phyloP scores from a whole-genome alignment of 2,113 vertebrate genomes.

The Eulemur macaco region DNA sequence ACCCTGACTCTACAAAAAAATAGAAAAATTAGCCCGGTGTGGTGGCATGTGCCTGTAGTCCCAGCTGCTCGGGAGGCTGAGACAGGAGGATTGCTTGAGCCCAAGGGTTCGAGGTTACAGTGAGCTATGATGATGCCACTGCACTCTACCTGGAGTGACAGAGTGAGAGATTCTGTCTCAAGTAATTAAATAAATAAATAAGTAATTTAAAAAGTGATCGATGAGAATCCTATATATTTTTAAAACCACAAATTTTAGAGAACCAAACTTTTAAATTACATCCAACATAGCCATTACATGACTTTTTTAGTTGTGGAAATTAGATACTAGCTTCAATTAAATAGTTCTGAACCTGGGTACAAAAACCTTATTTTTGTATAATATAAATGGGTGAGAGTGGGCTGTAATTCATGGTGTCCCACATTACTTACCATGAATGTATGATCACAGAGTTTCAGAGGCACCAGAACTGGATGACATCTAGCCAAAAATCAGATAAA shows the following conservation, averaged over 20 bases:
- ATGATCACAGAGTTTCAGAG: neutral
- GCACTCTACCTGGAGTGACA: no score
- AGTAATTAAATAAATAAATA: no score
- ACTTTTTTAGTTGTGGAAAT: conserved; percentile 8
- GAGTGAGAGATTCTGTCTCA: no score
- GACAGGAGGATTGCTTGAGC: no score
- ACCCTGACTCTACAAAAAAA: no score
- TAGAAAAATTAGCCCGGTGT: no score
- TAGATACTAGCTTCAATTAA: neutral
- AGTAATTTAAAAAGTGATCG: no score
- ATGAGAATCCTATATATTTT: neutral
- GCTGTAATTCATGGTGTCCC: neutral
- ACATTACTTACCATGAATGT: neutral
- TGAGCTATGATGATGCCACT: no score
- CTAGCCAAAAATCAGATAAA: neutral
- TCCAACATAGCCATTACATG: neutral
- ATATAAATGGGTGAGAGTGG: neutral
- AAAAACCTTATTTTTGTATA: neutral
- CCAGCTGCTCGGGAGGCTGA: no score
- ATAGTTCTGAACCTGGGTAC: neutral
- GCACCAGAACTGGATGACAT: neutral
- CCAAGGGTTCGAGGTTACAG: no score
- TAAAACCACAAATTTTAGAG: neutral
- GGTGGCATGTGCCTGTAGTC: no score
- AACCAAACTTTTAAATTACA: neutral